phyloP scores from a whole-genome alignment of 2,888 invertebrate species.

The Erebia palarica region DNA sequence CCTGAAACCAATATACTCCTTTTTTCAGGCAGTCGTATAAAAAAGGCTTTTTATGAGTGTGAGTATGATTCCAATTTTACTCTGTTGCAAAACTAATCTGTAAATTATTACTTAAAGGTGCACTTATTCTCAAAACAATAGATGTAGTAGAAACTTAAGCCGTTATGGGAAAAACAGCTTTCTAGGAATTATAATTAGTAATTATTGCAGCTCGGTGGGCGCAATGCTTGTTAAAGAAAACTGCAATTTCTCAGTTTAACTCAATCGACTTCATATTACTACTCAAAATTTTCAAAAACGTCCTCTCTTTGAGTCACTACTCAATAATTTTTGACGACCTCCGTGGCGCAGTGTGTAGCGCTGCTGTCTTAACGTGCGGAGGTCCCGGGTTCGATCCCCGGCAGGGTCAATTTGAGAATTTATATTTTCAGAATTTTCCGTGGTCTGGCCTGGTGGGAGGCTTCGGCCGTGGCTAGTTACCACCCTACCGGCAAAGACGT shows the following conservation, averaged over 20 bases:
- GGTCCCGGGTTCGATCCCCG: too few species aligned
- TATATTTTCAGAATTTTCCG: too few species aligned
- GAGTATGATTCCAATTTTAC: not conserved
- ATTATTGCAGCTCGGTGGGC: constrained; percentile 1
- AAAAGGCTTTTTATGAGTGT: not conserved
- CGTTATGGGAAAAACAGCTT: constrained; percentile 38
- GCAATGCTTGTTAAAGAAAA: constrained; percentile 5
- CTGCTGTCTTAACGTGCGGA: too few species aligned
- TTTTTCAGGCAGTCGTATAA: too few species aligned
- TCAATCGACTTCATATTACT: not conserved
- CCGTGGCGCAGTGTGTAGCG: too few species aligned
- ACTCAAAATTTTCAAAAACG: not conserved
- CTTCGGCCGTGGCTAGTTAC: too few species aligned
- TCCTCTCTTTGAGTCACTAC: not conserved
- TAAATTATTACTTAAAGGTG: constrained; percentile 4
- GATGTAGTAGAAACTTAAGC: constrained; percentile 38
- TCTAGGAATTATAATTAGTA: constrained; percentile 38
- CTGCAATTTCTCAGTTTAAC: not conserved
- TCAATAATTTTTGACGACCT: too few species aligned
- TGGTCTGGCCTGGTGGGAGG: too few species aligned
- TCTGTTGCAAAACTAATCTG: not conserved
- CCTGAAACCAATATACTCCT: too few species aligned
- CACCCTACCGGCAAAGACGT: too few species aligned
- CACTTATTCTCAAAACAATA: constrained; percentile 31
- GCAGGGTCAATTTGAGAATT: too few species aligned